phyloP scores from a whole-genome alignment of 1,140 invertebrate species.

The Drosophila kurseongensis region DNA sequence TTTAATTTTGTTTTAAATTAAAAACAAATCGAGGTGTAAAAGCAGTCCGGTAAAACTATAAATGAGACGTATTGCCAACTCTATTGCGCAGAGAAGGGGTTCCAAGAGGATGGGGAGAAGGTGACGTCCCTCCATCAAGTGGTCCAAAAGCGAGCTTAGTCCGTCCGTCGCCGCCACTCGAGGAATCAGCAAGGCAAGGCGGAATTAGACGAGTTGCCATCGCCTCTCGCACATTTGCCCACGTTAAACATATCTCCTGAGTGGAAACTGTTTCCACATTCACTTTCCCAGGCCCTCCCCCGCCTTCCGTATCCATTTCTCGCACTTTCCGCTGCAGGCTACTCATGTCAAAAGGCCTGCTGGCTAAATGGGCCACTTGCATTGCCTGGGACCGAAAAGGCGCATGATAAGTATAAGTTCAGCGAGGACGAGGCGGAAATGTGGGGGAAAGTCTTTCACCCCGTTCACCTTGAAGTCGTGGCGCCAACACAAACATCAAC shows the following conservation, averaged over 20 bases:
- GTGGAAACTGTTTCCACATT: slow-evolving; percentile 64
- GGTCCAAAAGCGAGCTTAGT: slow-evolving; percentile 64
- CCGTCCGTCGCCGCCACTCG: slow-evolving; percentile 32
- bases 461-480: slow-evolving; percentile 1
- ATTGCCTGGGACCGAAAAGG: slow-evolving; percentile 35
- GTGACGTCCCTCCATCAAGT: slow-evolving; percentile 54
- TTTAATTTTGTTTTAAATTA: too few relatives aligned
- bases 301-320: not conserved
- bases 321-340: slow-evolving; percentile 4
- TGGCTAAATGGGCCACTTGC: slow-evolving; percentile 55
- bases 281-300: slow-evolving; percentile 18
- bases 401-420: slow-evolving; percentile 38
- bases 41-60: not conserved
- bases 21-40: too few relatives aligned
- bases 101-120: not conserved
- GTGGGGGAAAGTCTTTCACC: slow-evolving; percentile 9
- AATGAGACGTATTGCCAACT: not conserved
- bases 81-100: slow-evolving; percentile 9
- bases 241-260: slow-evolving; percentile 71
- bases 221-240: slow-evolving; percentile 52
- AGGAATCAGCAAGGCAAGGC: slow-evolving; percentile 38
- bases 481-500: slow-evolving; percentile 10
- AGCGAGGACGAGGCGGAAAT: slow-evolving; percentile 6
- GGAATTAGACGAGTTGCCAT: slow-evolving; percentile 50
- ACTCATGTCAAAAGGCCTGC: slow-evolving; percentile 46